These are phyloP conservation scores for zebrafish (Danio rerio) DNA, from an alignment of 2,113 vertebrate genomes.

Conservation along the genomic window DNA sequence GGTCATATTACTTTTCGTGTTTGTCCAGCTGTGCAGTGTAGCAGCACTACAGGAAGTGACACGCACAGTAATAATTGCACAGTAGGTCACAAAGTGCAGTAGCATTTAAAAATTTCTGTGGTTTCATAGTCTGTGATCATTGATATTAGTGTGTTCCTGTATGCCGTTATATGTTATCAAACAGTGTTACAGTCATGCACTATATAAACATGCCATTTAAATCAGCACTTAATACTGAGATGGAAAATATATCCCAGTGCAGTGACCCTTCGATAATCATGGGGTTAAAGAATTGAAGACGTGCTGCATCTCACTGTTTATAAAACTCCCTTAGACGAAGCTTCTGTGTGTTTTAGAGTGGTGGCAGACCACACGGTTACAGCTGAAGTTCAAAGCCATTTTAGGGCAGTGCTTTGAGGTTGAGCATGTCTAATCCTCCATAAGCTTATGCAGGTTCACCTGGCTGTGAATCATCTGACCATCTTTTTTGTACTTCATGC, in stretches of 20 bases:
- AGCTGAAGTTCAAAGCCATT: slow-evolving; percentile 46
- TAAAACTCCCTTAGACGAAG: neutral
- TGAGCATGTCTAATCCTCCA: slow-evolving; percentile 41
- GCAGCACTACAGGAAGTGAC: slow-evolving; percentile 3
- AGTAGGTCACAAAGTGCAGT: slow-evolving; percentile 3
- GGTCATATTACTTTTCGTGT: neutral
- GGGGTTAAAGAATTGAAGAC: neutral
- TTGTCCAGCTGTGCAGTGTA: neutral
- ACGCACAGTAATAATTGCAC: neutral
- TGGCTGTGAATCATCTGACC: slow-evolving; percentile 41
- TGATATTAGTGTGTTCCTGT: neutral
- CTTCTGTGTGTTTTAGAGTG: neutral
- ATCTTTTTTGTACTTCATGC: neutral
- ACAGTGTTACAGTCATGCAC: neutral
- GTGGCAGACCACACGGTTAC: neutral
- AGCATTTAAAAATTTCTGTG: neutral
- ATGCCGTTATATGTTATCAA: too few species aligned
- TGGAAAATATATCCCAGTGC: too few species aligned
- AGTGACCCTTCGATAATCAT: neutral
- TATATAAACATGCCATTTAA: neutral
- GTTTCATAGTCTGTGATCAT: neutral
- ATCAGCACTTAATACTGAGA: neutral
- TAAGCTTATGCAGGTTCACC: slow-evolving; percentile 49
- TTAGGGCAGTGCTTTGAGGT: slow-evolving; percentile 27
- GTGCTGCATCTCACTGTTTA: neutral